Percentiles rank a stretch among this genome's conserved stretches.
These are phyloP conservation scores for Illadopsis cleaveri DNA, from an alignment of 2,113 vertebrate species.

Conservation along the genomic window DNA sequence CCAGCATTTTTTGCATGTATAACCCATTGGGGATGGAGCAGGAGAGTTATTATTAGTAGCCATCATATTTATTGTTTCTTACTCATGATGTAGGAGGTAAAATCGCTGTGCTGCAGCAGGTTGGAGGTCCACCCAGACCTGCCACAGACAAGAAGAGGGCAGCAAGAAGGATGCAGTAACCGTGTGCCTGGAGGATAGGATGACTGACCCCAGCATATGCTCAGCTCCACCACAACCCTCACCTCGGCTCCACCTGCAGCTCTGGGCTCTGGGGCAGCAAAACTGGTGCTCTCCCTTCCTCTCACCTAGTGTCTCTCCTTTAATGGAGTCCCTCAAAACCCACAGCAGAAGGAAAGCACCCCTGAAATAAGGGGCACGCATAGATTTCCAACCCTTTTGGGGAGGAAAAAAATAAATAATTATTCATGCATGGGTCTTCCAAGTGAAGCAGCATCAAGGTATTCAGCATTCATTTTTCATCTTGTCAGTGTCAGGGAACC, in stretches of 20 bases:
- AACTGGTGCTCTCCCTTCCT: neutral
- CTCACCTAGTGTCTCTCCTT: neutral
- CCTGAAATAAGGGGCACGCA: accelerated
- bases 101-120: neutral
- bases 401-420: neutral
- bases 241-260: accelerated
- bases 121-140: neutral
- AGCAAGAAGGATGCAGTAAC: neutral
- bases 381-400: neutral
- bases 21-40: neutral
- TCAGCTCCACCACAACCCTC: neutral
- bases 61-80: neutral
- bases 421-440: neutral
- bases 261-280: neutral
- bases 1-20: neutral
- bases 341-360: neutral
- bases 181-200: neutral
- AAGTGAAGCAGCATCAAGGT: neutral
- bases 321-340: neutral
- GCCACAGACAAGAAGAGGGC: neutral
- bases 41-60: neutral
- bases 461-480: neutral
- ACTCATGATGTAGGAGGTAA: neutral
- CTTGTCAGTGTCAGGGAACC: neutral
- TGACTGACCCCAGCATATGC: neutral